Base-by-base conservation (phyloP, 2,888 invertebrate genomes). In the Lasioglossum oenotherae region DNA sequence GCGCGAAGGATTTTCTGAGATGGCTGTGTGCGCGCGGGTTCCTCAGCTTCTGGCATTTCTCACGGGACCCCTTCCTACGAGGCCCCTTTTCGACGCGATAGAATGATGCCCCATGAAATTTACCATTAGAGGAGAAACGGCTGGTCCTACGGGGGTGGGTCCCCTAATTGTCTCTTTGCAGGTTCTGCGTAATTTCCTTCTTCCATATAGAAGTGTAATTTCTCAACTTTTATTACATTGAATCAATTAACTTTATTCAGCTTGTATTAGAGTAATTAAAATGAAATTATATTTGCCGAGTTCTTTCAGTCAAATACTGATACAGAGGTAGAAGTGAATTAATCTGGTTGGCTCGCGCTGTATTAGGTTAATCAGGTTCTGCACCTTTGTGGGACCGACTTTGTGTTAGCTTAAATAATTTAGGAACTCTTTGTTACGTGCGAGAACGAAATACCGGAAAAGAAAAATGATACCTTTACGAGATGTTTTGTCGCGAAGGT, bases 1-100 rank as follows among this genome's bases (percentile, higher is more conserved):
- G 82, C 71, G 83, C 76, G 86, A 85, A 85, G 85, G 82, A 80
- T 84, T 88, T 88, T 85, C 76, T 81, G 80, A 87, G 88, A 84
- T 87, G 82, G 88, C 82, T 82, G 83, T 74, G 46, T 53, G 35
- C 44, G 3, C 79, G 80, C 69, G 67, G 31, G 35, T 35, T 78
- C 73, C 75, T 67, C 80, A 46, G 78, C 78, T 72, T 85, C 87
- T 89, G 84, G 82, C 57, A 75, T 89, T 85, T 84, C 85, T 87
- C 85, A 82, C 74, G 49, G 27, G 38, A n/a, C 23, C 23, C 3
- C 10, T 12, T 41, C 19, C 12, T 41, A 5, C 19, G 38, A 23
- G 38, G 69, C 69, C 38, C n/a, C 69, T 69, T n/a, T 41, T 23
- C 12, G 38, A 38, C 23, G 12, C 69, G 69, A 69, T 41, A 69